Evolutionary conservation across 2,113 vertebrate genomes (phyloP), one percentile per base, ranked within the genome.

Genomic region (Apus apus): DNA sequence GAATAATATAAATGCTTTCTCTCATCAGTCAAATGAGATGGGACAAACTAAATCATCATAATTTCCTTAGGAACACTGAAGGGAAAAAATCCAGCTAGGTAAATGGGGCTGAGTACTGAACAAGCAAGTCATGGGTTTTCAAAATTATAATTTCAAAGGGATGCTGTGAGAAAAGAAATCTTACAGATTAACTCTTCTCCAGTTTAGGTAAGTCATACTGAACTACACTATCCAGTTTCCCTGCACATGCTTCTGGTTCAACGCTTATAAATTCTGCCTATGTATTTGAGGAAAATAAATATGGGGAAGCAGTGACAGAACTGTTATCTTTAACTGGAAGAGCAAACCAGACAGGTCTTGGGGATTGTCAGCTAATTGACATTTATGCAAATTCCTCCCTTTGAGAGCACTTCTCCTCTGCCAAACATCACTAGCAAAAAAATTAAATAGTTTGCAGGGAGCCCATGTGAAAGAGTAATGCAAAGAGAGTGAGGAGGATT

Each of bases 111-210:
- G 48, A 84, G 54, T 53, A 58, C 65, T 34, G 71, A 91, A 72
- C 34, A 71, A 84, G 26, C 40, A 87, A 75, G 66, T 65, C 76
- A 92, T 34, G 84, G 56, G 70, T 95, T 93, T 90, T 93, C 38
- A 71, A 91, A 97, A 91, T 45, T 40, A 65, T 89, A 75, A 85
- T 97, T 96, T 95, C 74, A 90, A 89, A 84, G 83, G 60, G 29
- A 60, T 51, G 64, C 30, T 92, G 73, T 77, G 30, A 73, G 66
- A 90, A 40, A 87, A 77, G 34, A 64, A 76, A 93, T 56, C 13
- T 78, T 73, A 85, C 27, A 50, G 57, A 64, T 62, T n/a, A 79
- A 51, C 38, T 90, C 34, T 93, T 85, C 79, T 68, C n/a, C 40
- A 48, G 34, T 76, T 91, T 82, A 97, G 43, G 70, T 74, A 84